These are phyloP conservation scores for Periplaneta americana DNA, from an alignment of 1,140 invertebrate genomes.

Conservation along the genomic window DNA sequence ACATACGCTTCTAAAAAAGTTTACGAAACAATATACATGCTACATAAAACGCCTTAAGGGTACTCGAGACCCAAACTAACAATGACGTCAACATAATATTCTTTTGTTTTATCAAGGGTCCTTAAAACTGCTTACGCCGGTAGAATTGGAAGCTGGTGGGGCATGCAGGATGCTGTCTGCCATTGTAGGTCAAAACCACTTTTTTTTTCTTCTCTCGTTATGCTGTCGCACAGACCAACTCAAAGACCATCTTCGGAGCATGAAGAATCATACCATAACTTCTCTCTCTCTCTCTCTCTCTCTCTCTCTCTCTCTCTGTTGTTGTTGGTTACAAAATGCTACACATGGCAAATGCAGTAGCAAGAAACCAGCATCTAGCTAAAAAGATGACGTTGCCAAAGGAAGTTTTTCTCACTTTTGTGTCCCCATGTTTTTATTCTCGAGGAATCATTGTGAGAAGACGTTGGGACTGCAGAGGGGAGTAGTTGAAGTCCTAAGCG, in stretches of 20 bases:
- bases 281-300: not conserved
- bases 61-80: not conserved
- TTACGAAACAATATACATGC: not conserved
- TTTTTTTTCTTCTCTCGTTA: not conserved
- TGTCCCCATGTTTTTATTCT: too few relatives aligned
- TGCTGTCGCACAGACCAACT: too few relatives aligned
- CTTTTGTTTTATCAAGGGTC: not conserved
- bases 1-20: not conserved
- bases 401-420: not conserved
- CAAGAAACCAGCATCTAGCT: not conserved
- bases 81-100: not conserved
- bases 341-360: not conserved
- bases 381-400: not conserved
- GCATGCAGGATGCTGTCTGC: not conserved
- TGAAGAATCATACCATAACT: too few relatives aligned
- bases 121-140: not conserved
- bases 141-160: not conserved
- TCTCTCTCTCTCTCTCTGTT: not conserved
- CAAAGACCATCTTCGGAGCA: too few relatives aligned
- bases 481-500: too few relatives aligned
- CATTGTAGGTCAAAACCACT: not conserved
- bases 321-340: too few relatives aligned
- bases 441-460: too few relatives aligned
- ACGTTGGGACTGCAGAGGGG: too few relatives aligned
- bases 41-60: not conserved